Base-by-base conservation (phyloP, 2,797 vertebrate genomes). In the Danio jaintianensis region DNA sequence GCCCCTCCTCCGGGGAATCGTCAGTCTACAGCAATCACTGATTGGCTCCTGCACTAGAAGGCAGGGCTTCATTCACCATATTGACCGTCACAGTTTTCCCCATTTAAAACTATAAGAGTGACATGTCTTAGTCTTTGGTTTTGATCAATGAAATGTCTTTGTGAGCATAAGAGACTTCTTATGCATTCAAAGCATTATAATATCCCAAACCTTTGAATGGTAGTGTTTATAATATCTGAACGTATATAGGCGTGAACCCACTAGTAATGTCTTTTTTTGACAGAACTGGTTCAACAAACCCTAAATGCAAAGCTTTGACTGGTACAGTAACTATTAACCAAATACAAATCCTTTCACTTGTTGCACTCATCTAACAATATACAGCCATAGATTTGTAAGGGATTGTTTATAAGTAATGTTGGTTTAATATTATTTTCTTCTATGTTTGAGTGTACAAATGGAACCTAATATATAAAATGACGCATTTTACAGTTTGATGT, bases 381-480 rank as follows among this genome's bases (percentile, higher is more conserved):
- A 88, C 87, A 87, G 86, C 87, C 87, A 73, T 52, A 62, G 82
- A 86, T 83, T 62, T 89, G 83, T 73, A 83, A 91, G 86, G 90
- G 89, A 84, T 84, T 84, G 84, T 80, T 88, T 90, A 85, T 79
- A 82, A 85, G 62, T 85, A 69, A 76, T 84, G 69, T 77, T 69
- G 81, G 62, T 87, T 82, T 89, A 85, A 84, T 77, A 87, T 85
- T 86, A 80, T 75, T 69, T 83, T 88, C 83, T 77, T 45, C 53
- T 80, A 66, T 78, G 64, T 84, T 86, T 85, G 84, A 89, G 86
- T 93, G 86, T 93, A 89, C 87, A 91, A 93, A 93, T 90, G 82
- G 90, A 94, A 90, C 75, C 85, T 94, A 94, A 94, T 94, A 94
- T 94, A 94, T 95, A 82, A 83, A 72, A 75, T 86, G 83, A 83